A percentile compares a stretch with the other conserved stretches of the same genome.
These are phyloP conservation scores for Tilapia sparmanii DNA, from an alignment of 2,113 vertebrate genomes.

Conservation along the genomic window DNA sequence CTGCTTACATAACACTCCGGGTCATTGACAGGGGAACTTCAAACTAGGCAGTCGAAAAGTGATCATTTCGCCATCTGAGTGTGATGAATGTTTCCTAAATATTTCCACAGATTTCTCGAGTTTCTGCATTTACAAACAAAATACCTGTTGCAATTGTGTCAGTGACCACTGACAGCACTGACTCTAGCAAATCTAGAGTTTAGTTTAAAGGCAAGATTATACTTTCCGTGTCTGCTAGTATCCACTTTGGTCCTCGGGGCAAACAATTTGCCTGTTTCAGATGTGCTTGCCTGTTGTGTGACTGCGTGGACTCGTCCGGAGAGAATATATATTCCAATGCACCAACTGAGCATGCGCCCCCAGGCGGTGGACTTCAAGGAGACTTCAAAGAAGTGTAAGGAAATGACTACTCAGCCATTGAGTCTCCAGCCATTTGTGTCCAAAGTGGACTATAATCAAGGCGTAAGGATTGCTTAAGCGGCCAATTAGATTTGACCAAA, in stretches of 20 bases:
- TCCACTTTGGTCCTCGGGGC: background rate
- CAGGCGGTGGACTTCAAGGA: background rate
- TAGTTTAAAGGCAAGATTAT: background rate
- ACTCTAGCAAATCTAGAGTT: background rate
- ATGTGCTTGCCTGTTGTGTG: background rate
- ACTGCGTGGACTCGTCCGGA: background rate
- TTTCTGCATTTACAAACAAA: background rate
- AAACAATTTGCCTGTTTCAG: background rate
- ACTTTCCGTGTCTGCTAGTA: background rate
- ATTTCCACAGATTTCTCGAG: background rate
- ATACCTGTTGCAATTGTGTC: background rate
- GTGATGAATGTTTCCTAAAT: background rate
- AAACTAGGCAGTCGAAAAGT: background rate
- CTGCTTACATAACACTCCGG: background rate
- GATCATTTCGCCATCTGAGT: background rate
- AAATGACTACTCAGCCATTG: background rate
- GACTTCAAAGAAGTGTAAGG: background rate
- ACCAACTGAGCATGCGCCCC: background rate
- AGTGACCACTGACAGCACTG: background rate
- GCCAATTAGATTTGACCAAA: background rate
- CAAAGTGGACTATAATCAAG: background rate
- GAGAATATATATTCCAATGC: background rate
- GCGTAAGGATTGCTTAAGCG: background rate
- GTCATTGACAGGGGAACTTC: background rate
- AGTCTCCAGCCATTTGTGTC: background rate